A percentile compares a stretch with the other conserved stretches of the same genome.
phyloP scores from a whole-genome alignment of 2,888 invertebrate genomes.

The Rosalia funebris region DNA sequence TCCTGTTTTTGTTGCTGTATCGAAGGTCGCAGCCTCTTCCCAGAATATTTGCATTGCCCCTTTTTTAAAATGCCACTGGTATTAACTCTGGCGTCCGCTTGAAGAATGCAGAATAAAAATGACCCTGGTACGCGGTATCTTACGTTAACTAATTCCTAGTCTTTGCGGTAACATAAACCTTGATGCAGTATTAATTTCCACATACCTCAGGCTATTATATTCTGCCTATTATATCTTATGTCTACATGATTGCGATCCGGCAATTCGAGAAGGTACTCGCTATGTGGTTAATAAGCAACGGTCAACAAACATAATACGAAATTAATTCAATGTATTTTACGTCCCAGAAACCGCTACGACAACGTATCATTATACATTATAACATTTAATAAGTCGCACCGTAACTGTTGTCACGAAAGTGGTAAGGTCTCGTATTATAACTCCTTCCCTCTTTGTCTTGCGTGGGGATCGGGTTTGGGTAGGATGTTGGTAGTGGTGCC shows the following conservation, averaged over 20 bases:
- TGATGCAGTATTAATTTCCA: constrained; percentile 23
- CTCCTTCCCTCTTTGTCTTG: constrained; percentile 1
- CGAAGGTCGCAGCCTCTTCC: too few species aligned
- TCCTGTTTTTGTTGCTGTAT: too few species aligned
- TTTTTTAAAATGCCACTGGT: too few species aligned
- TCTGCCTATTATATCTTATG: too few species aligned
- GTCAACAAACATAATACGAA: constrained; percentile 25
- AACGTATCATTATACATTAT: constrained; percentile 23
- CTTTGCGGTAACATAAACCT: constrained; percentile 15
- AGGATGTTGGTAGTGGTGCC: neutral
- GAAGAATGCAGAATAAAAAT: neutral
- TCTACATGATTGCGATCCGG: constrained; percentile 14
- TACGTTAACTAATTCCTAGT: constrained; percentile 5
- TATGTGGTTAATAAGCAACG: constrained; percentile 20
- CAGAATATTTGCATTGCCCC: too few species aligned
- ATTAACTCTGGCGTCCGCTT: too few species aligned
- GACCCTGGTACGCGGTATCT: neutral
- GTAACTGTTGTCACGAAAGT: constrained; percentile 16
- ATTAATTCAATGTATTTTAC: constrained; percentile 24
- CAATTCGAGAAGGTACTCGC: constrained; percentile 18
- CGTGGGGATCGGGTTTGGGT: neutral
- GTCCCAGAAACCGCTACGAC: constrained; percentile 13
- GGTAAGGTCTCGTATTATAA: constrained; percentile 12
- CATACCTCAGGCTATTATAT: constrained; percentile 22
- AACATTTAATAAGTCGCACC: constrained; percentile 17